Conservation (phyloP, 2,797 vertebrate species). For the Anguilla pacifica region DNA sequence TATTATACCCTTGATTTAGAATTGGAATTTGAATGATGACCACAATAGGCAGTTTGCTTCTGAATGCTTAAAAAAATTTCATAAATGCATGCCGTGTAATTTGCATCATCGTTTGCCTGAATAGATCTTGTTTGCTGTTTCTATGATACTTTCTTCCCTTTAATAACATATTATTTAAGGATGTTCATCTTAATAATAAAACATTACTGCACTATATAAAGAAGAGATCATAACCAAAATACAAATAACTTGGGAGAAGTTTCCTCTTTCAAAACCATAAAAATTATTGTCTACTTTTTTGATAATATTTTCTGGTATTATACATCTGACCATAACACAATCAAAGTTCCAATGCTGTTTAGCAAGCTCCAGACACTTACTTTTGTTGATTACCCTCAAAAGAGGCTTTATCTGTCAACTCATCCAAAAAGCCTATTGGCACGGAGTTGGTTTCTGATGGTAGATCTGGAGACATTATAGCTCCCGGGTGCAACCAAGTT, state of each 20-base stretch:
- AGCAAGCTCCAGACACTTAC: no score
- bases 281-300: no score
- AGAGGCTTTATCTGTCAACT: no score
- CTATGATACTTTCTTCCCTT: background rate
- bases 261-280: no score
- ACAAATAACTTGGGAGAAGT: background rate
- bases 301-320: no score
- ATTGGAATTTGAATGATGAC: background rate
- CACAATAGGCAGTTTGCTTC: background rate
- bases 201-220: background rate
- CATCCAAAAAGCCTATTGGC: no score
- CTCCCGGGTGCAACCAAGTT: no score
- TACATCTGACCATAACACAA: no score
- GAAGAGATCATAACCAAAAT: background rate
- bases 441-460: no score
- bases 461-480: no score
- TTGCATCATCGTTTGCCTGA: background rate
- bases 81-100: background rate
- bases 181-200: background rate
- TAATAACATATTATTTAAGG: background rate
- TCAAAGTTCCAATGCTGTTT: no score
- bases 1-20: background rate
- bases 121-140: background rate
- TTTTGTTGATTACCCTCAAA: no score
- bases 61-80: background rate